Base-by-base conservation (phyloP, 2,113 vertebrate genomes). In the Leptodactylus fuscus region DNA sequence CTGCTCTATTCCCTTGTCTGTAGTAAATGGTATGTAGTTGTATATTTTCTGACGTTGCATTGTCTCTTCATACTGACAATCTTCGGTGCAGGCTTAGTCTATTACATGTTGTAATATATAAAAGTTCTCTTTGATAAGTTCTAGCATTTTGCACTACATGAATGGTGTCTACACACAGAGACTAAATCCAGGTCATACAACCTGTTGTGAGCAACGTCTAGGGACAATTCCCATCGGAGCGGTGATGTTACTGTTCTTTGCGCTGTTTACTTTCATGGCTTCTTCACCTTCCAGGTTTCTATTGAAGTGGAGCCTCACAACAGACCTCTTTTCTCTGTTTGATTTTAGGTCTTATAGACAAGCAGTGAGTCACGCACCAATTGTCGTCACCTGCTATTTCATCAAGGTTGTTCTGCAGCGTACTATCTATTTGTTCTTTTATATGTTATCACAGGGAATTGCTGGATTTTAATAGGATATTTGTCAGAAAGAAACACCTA, bases 321-420 rank as follows among this genome's bases (percentile, higher is more conserved):
- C 41, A 79, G 34, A 79, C 36, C 34, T 41, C 2, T 58, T 12
- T 5, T 36, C 29, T 55, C 48, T 53, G 10, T 27, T 46, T 49
- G 15, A 60, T 80, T 38, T 79, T 18, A 29, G 34, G n/a, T 53
- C 55, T 1, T 27, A 60, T 20, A 60, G 22, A 2, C 77, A 60
- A 44, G 77, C 34, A 27, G 51, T 60, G 76, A 80, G 77, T 80
- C 77, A 80, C 44, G 77, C 53, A 16, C 53, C 77, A 44, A 62
- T 80, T 80, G 77, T 38, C 38, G 2, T 24, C 77, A 80, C 53
- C 53, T 44, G 53, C 36, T 78, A 38, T 60, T 62, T 16, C 22
- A 80, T 38, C 34, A 27, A 53, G 48, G 48, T n/a, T n/a, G 20
- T 60, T 80, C 22, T 24, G n/a, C 20, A 13, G 13, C 36, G 5